A percentile compares a stretch with the other conserved stretches of the same genome.
Evolutionary conservation across 1,140 invertebrate species (phyloP).

Genomic region (Galendromus occidentalis): DNA sequence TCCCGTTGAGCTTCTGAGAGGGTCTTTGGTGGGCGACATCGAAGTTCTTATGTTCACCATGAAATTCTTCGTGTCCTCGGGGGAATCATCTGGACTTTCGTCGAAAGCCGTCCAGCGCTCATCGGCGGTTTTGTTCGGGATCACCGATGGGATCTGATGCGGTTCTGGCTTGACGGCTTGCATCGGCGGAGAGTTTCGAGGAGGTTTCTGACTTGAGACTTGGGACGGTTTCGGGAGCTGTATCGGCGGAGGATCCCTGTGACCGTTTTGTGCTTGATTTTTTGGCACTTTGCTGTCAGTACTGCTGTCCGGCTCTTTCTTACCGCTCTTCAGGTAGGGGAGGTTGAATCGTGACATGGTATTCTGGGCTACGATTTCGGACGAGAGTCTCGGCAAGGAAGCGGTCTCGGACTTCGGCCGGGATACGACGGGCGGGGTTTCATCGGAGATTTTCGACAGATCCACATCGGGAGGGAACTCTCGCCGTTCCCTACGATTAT

Average conservation of each 20-base stretch:
- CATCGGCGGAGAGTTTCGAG: neutral
- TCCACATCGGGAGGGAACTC: constrained; percentile 6
- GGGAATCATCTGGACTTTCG: neutral
- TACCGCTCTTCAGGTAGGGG: neutral
- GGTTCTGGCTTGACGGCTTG: neutral
- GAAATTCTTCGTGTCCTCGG: neutral
- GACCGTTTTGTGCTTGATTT: neutral
- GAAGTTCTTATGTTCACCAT: neutral
- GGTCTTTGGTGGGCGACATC: neutral
- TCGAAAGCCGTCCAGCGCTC: neutral
- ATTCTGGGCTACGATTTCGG: neutral
- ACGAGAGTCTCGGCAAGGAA: neutral
- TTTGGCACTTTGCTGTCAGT: neutral
- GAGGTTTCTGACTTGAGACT: neutral
- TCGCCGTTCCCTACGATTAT: neutral
- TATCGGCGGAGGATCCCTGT: neutral
- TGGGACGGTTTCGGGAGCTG: neutral
- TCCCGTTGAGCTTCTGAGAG: neutral
- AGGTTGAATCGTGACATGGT: neutral
- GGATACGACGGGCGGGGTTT: constrained; percentile 24
- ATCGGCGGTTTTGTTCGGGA: no score
- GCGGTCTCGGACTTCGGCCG: neutral
- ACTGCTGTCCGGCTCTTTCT: neutral
- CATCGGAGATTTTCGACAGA: neutral
- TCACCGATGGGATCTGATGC: no score